phyloP scores from a whole-genome alignment of 2,888 invertebrate genomes.

The Campopleginae sp. region DNA sequence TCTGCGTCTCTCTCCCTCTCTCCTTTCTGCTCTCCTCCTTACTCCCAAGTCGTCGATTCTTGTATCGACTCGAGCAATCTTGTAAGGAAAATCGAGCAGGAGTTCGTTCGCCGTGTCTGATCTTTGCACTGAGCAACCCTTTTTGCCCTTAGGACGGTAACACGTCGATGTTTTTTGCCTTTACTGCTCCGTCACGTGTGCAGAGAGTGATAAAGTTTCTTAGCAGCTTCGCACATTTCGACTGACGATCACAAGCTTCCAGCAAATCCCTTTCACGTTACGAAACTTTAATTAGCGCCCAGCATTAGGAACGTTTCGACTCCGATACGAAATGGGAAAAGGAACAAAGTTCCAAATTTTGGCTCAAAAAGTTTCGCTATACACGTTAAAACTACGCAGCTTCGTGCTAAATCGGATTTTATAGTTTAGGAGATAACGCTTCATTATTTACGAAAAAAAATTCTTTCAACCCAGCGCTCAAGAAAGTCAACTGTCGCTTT shows the following conservation, averaged over 20 bases:
- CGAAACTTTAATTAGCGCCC: neutral
- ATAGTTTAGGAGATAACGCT: conserved; percentile 20
- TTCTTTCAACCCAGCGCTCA: conserved; percentile 19
- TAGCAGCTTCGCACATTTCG: neutral
- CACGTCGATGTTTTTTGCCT: conserved; percentile 8
- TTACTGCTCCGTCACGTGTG: neutral
- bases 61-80: conserved; percentile 52
- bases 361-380: neutral
- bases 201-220: neutral
- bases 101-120: conserved; percentile 12
- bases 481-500: conserved; percentile 24
- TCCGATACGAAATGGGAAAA: no score
- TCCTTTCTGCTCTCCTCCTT: conserved; percentile 9
- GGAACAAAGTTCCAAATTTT: neutral
- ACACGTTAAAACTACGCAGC: conserved; percentile 3
- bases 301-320: neutral
- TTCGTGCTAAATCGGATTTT: neutral
- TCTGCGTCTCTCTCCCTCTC: conserved; percentile 11
- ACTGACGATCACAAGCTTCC: neutral
- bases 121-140: neutral
- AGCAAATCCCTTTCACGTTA: neutral
- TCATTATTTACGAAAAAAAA: conserved; percentile 33
- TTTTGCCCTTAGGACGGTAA: conserved; percentile 19
- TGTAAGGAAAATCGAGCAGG: conserved; percentile 30
- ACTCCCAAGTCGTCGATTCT: conserved; percentile 59